phyloP scores from a whole-genome alignment of 2,113 vertebrate genomes.

The Rallus limicola region DNA sequence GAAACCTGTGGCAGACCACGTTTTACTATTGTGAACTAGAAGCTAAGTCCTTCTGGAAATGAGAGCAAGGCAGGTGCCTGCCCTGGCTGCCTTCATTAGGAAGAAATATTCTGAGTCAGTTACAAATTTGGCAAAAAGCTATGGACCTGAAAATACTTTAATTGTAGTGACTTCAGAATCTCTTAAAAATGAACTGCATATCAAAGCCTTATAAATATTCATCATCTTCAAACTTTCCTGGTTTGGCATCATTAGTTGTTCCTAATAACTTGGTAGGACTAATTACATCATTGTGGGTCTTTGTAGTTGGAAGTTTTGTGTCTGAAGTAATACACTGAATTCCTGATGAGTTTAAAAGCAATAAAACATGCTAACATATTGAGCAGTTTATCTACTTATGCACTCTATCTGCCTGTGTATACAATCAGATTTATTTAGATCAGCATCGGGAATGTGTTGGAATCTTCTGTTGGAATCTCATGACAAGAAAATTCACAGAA shows the following conservation, averaged over 20 bases:
- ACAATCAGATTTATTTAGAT: conserved; percentile 48
- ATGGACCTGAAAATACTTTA: background rate
- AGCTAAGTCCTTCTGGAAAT: background rate
- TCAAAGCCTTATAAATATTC: conserved; percentile 44
- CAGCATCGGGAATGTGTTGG: background rate
- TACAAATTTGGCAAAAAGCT: background rate
- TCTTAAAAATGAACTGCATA: conserved; percentile 1
- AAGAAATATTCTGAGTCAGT: background rate
- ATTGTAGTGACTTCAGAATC: background rate
- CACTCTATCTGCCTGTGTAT: conserved; percentile 11
- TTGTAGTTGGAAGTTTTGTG: conserved; percentile 30
- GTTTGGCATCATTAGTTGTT: conserved; percentile 27
- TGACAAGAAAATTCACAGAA: conserved; percentile 1
- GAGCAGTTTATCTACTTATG: background rate
- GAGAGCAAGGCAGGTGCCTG: background rate
- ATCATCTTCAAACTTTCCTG: background rate
- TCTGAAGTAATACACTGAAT: conserved; percentile 5
- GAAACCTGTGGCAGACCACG: background rate
- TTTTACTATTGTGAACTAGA: background rate
- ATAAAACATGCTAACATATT: conserved; percentile 16
- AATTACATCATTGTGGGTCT: conserved; percentile 22
- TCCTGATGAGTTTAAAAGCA: conserved; percentile 20
- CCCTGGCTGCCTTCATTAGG: background rate
- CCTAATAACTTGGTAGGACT: conserved; percentile 36
- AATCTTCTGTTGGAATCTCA: background rate